A percentile compares a stretch with the other conserved stretches of the same genome.
Evolutionary conservation across 2,888 invertebrate genomes (phyloP).

Genomic region (Drosophila pseudotakahashii): DNA sequence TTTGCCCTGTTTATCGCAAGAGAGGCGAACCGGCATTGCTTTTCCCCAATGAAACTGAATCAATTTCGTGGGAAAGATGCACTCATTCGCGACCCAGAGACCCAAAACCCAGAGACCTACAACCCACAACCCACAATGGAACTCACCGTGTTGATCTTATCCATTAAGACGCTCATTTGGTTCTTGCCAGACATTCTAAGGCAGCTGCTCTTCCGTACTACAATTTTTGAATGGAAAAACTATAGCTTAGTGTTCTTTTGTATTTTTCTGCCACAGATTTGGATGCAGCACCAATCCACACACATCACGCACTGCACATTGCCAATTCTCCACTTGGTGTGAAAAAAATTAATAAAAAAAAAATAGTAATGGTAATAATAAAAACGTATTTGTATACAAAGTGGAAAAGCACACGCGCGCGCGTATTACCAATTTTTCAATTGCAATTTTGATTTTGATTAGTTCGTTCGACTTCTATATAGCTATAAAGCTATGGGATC

Average conservation of each 20-base stretch:
- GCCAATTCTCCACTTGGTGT: constrained; percentile 5
- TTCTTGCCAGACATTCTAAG: constrained; percentile 88
- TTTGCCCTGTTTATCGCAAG: not conserved
- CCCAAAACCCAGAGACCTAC: constrained; percentile 12
- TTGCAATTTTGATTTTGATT: constrained; percentile 9
- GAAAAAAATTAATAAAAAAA: constrained; percentile 35
- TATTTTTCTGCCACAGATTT: not conserved
- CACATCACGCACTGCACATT: constrained; percentile 43
- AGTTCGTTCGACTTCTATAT: too few relatives aligned
- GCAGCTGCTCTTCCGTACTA: not conserved
- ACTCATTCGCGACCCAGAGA: constrained; percentile 36
- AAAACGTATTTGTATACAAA: constrained; percentile 16
- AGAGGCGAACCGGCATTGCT: not conserved
- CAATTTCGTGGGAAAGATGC: constrained; percentile 22
- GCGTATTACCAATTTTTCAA: constrained; percentile 20
- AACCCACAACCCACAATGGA: not conserved
- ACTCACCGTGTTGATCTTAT: constrained; percentile 91
- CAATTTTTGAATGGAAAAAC: constrained; percentile 8
- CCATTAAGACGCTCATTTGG: constrained; percentile 89
- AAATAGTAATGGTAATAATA: not conserved
- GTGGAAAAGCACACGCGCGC: constrained; percentile 57
- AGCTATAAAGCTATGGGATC: too few relatives aligned
- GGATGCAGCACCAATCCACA: constrained; percentile 9
- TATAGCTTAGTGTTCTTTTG: constrained; percentile 13
- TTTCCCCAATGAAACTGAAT: not conserved